Evolutionary conservation across 2,113 vertebrate genomes (phyloP), one percentile per base, ranked within the genome.

Genomic region (Urocitellus parryii): DNA sequence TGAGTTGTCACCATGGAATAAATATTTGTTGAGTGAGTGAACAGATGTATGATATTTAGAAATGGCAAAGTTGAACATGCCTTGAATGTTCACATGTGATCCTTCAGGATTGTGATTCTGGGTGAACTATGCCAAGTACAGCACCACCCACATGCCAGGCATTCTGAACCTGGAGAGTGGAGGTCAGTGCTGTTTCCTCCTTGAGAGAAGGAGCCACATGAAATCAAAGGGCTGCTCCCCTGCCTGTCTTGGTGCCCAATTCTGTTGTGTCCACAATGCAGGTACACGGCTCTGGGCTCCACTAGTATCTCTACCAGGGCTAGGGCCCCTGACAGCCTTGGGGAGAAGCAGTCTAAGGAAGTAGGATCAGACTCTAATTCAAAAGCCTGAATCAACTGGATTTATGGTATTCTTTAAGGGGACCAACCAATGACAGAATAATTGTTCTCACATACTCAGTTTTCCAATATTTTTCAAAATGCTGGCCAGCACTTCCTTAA

Each of bases 11-110:
- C 53, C 45, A 67, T 42, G 29, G 27, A 63, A 20, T 76, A 96
- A 84, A 68, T 83, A 83, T 37, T 67, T 79, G 24, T 48, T 74
- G 61, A 76, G 80, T 88, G 39, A 94, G n/a, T 67, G 17, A 72
- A 79, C 74, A 53, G 78, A 79, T 72, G 18, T 88, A 76, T 76
- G 29, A 92, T 74, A 92, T 91, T 91, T 91, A 74, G 29, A 96
- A 95, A 88, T 51, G 24, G 25, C 32, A 73, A 88, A 67, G 27
- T 68, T 68, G 93, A 70, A 91, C 39, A 68, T 7, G 0, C 27
- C 39, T 90, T 74, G 7, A 91, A 61, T 84, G 53, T 85, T 84
- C 39, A 73, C 92, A 78, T 65, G n/a, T 12, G 27, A 29, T 83
- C 14, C 82, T 94, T 80, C 51, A 80, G 61, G 84, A 80, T 34